Percentiles rank a stretch among this genome's conserved stretches.
phyloP scores from a whole-genome alignment of 2,113 vertebrate genomes.

The Heteronetta atricapilla region DNA sequence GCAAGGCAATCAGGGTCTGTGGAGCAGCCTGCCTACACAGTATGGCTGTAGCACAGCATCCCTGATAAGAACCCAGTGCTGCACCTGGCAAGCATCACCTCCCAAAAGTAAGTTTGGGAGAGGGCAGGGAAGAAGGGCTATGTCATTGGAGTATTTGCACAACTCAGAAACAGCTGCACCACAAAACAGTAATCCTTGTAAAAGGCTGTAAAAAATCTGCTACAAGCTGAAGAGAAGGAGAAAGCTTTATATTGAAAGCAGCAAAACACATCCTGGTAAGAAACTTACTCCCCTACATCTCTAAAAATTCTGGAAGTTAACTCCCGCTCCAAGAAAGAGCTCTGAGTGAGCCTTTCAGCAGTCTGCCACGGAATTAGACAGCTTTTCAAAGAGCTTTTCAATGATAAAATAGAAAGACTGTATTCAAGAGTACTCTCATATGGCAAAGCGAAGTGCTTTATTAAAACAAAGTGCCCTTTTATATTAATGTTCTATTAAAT shows the following conservation, averaged over 20 bases:
- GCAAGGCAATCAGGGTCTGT: background rate
- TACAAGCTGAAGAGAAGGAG: background rate
- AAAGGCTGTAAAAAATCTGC: background rate
- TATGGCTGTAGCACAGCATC: background rate
- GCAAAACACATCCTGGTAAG: background rate
- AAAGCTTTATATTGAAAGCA: background rate
- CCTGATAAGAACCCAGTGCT: background rate
- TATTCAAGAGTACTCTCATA: conserved; percentile 37
- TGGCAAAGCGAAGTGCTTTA: conserved; percentile 1
- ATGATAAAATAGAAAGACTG: conserved; percentile 21
- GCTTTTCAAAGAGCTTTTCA: conserved; percentile 59
- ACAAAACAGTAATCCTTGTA: background rate
- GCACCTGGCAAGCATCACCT: background rate
- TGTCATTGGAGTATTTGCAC: background rate
- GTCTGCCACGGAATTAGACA: background rate
- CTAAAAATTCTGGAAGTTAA: background rate
- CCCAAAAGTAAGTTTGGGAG: background rate
- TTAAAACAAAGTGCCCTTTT: conserved; percentile 57
- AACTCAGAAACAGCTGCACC: rapidly evolving
- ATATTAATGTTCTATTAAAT: background rate
- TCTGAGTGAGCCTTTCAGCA: conserved; percentile 19
- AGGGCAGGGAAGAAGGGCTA: background rate
- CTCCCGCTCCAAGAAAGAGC: background rate
- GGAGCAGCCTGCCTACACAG: background rate
- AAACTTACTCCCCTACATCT: background rate